Conservation (phyloP, 2,888 invertebrate species). For the Ditula angustiorana region DNA sequence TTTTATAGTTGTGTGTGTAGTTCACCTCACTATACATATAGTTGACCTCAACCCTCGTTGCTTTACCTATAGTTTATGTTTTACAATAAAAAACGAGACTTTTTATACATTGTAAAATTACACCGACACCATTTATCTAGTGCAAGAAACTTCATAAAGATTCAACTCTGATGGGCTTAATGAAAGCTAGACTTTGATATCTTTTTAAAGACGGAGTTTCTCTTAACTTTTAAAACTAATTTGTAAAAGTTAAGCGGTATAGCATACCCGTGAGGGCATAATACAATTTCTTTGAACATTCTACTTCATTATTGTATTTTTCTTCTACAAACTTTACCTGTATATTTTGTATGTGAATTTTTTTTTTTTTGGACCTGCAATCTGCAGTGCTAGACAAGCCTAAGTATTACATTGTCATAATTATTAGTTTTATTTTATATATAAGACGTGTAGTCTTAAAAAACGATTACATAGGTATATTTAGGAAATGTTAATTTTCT, state of each 20-base stretch:
- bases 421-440: no score
- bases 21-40: no score
- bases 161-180: not conserved
- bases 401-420: no score
- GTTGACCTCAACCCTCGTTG: no score
- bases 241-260: constrained; percentile 22
- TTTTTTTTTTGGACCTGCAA: not conserved
- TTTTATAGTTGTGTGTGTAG: no score
- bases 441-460: no score
- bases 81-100: no score
- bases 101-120: not conserved
- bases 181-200: constrained; percentile 27
- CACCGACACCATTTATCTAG: not conserved
- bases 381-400: no score
- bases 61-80: no score
- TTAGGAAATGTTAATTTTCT: no score
- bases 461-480: no score
- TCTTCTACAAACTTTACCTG: constrained; percentile 11
- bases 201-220: not conserved
- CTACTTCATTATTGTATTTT: constrained; percentile 14
- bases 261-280: constrained; percentile 18
- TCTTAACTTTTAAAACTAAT: constrained; percentile 3
- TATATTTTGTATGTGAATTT: constrained; percentile 1
- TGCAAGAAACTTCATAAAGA: not conserved
- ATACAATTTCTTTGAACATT: constrained; percentile 15